Evolutionary conservation across 2,888 invertebrate genomes (phyloP), one percentile per base, ranked within the genome.

Genomic region (Acrobasis suavella): DNA sequence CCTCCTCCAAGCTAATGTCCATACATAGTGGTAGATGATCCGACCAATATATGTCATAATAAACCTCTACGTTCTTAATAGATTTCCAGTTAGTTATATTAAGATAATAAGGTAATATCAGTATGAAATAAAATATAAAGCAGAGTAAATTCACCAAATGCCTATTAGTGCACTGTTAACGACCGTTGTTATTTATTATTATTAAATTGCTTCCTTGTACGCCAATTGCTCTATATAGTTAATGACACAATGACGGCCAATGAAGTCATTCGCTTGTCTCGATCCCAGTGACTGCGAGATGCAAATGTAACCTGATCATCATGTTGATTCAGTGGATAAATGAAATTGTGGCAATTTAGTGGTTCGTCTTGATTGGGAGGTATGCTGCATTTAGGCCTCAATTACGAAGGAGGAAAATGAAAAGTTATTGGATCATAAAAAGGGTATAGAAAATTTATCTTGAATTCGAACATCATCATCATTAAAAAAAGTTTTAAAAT

Each of bases 201-300:
- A 32, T 52, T 52, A 22, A 51, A 51, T 10, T 52, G 52, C 9
- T 58, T 58, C 15, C 46, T 58, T 17, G 8, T 58, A 14, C 9
- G 46, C 42, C 74, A 78, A 77, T 78, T 76, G 72, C 71, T 67
- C 74, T 75, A 77, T 78, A 73, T 75, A 73, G 77, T 75, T 75
- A 73, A 80, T 78, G 69, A 67, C 65, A 68, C 72, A 73, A 77
- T 75, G 69, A 72, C 71, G 72, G 76, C 68, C 80, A 81, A 83
- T 83, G 75, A 80, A 83, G 77, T 75, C 75, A 81, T 83, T 85
- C 81, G 77, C 81, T 81, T 79, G 77, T 77, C 81, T 74, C 78
- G 77, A 84, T 78, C 77, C 72, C 72, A 66, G 51, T 49, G 60
- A 38, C 52, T 55, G 50, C 42, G 60, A 46, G 16, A 56, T 58